These are phyloP conservation scores for Lagopus muta DNA, from an alignment of 2,113 vertebrate species.

Conservation along the genomic window DNA sequence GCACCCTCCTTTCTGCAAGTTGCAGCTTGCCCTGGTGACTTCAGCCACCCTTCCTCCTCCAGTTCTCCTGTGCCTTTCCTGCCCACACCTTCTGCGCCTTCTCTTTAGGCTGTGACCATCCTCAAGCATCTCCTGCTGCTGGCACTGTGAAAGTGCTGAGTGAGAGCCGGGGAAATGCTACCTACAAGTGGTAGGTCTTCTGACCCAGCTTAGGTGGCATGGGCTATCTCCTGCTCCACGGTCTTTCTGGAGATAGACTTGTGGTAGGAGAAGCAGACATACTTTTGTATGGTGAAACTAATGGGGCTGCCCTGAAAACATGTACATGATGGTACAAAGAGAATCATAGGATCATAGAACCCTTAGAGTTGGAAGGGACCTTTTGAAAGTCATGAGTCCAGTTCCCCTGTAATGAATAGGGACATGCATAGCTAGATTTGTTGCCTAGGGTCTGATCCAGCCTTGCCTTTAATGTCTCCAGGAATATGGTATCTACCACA, in stretches of 20 bases:
- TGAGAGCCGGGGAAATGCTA: background rate
- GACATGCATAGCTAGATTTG: no score
- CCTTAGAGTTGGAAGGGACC: no score
- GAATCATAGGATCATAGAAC: background rate
- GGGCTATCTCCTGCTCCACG: background rate
- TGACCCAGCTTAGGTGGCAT: background rate
- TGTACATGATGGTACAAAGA: background rate
- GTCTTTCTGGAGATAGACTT: background rate
- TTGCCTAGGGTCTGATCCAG: no score
- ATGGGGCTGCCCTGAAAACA: background rate
- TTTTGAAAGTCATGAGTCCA: no score
- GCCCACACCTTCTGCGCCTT: background rate
- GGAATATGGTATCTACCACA: background rate
- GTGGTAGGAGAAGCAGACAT: background rate
- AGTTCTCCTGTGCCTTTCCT: background rate
- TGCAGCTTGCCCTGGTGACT: background rate
- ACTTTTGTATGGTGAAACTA: background rate
- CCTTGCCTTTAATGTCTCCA: no score
- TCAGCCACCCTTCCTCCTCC: background rate
- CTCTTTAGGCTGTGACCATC: background rate
- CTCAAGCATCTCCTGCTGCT: background rate
- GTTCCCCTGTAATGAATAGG: no score
- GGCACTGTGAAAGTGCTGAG: background rate
- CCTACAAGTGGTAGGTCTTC: background rate
- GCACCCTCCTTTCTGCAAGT: background rate